A percentile compares a stretch with the other conserved stretches of the same genome.
These are phyloP conservation scores for Grammomys dolichurus DNA, from an alignment of 2,113 vertebrate species.

Conservation along the genomic window DNA sequence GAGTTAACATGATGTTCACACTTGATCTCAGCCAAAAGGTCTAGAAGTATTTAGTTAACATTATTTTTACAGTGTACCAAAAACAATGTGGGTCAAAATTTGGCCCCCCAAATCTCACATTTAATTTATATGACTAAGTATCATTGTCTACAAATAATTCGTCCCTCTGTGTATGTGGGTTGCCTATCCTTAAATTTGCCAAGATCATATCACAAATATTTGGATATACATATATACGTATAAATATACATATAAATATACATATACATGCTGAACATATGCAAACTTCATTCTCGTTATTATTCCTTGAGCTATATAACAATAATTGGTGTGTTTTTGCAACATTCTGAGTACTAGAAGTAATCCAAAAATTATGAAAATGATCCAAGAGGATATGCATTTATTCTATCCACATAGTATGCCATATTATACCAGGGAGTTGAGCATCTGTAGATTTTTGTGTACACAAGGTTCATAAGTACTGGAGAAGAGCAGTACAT, in stretches of 20 bases:
- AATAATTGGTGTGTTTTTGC: background rate
- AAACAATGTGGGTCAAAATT: slow-evolving; percentile 35
- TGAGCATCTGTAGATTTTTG: background rate
- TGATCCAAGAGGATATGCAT: background rate
- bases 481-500: background rate
- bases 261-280: background rate
- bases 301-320: background rate
- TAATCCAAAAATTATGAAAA: background rate
- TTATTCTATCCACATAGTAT: background rate
- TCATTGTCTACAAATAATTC: background rate
- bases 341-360: background rate
- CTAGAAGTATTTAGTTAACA: background rate
- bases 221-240: background rate
- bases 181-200: background rate
- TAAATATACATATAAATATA: background rate
- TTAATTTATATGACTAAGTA: slow-evolving; percentile 54
- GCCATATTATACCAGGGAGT: background rate
- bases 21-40: background rate
- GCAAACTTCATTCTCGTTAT: background rate
- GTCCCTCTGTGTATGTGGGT: background rate
- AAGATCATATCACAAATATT: background rate
- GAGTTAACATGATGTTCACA: background rate
- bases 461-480: background rate
- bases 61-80: slow-evolving; percentile 53
- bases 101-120: background rate